phyloP scores from a whole-genome alignment of 64 coral and sea anemone species.

The Pocillopora verrucosa region DNA sequence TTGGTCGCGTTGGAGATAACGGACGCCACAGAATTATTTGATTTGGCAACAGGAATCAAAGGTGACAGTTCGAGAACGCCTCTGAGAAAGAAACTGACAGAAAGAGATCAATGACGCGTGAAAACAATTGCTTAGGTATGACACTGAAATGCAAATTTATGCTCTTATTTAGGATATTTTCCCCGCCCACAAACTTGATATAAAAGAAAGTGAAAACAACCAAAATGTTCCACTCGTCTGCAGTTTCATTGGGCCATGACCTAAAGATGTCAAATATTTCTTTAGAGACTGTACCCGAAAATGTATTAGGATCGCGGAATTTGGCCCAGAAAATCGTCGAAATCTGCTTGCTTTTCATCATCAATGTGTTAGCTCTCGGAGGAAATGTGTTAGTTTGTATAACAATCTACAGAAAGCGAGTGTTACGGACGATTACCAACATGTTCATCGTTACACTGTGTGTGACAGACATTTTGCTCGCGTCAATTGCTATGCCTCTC shows the following conservation, averaged over 20 bases:
- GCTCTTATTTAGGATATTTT: not conserved
- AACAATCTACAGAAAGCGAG: conserved; percentile 63
- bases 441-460: conserved; percentile 78
- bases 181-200: not conserved
- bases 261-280: conserved; percentile 7
- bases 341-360: conserved; percentile 17
- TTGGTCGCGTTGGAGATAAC: too few relatives aligned
- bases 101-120: not conserved
- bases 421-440: conserved; percentile 62
- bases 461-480: conserved; percentile 68
- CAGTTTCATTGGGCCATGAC: not conserved
- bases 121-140: not conserved
- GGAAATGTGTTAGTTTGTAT: conserved; percentile 75
- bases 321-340: conserved; percentile 37
- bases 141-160: not conserved
- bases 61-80: too few relatives aligned
- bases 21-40: too few relatives aligned
- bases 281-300: conserved; percentile 6
- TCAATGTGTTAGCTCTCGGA: conserved; percentile 42
- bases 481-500: conserved; percentile 58
- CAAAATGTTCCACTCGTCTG: not conserved
- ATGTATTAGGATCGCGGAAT: conserved; percentile 23
- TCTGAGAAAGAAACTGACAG: not conserved
- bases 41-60: too few relatives aligned
- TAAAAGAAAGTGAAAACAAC: not conserved